Evolutionary conservation across 2,113 vertebrate species (phyloP), one percentile per base, ranked within the genome.

Genomic region (Periophthalmodon schlosseri): DNA sequence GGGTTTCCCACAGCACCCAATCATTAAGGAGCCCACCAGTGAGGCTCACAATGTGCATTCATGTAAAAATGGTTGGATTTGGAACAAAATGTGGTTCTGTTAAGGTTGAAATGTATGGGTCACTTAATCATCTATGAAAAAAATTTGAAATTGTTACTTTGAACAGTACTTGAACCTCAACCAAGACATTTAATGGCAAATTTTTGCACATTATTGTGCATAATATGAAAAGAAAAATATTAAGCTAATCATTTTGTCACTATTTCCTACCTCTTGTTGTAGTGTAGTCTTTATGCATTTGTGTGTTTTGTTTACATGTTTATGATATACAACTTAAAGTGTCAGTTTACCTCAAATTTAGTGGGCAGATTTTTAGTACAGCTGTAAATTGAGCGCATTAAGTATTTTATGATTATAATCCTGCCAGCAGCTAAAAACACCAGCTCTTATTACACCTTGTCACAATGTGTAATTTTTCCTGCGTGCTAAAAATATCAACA

Each of bases 391-490:
- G 63, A n/a, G 18, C 6, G 9, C 18, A 15, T 65, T n/a, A 39
- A 65, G 33, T 44, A 39, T 65, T 65, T 65, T n/a, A 44, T 65
- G 63, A 65, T 39, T 39, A 44, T 36, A 39, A 65, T 39, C 18
- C 34, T 65, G 33, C 34, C 34, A 39, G 63, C 63, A 68, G 68
- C 13, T 58, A 44, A 78, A 18, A 72, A 54, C 54, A 75, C 56
- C 21, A 47, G 46, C 36, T 79, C 84, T 65, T 24, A 68, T 80
- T 86, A 74, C 23, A 77, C 56, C 64, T 34, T 66, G 63, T 65
- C 23, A 57, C 60, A 77, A 66, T 60, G 12, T 2, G 13, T 23
- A 3, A 28, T 64, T 87, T 70, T 72, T 58, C n/a, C 81, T 80
- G 86, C 75, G 61, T 13, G 33, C 72, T 66, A 5, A 70, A 73